Evolutionary conservation across 2,797 vertebrate species (phyloP).

Genomic region (Phalanger gymnotis): DNA sequence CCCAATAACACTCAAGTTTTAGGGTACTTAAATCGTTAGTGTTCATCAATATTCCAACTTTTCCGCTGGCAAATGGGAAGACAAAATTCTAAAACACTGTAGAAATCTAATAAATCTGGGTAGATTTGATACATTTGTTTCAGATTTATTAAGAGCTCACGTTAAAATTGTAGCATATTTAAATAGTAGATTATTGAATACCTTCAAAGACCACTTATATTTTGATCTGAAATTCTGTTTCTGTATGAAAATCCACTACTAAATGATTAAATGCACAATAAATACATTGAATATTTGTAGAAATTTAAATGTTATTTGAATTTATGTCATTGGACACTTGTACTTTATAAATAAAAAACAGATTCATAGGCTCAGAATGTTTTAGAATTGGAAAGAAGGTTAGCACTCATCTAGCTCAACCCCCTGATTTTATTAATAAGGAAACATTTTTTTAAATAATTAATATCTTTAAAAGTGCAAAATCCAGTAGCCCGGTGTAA

Average conservation of each 20-base stretch:
- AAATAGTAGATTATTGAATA: neutral
- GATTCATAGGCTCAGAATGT: neutral
- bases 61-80: neutral
- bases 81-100: neutral
- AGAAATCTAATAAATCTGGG: neutral
- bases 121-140: neutral
- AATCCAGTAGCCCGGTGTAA: neutral
- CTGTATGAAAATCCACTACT: neutral
- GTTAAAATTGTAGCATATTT: slow-evolving; percentile 29
- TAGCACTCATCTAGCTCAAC: neutral
- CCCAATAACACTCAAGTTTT: neutral
- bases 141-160: neutral
- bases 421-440: neutral
- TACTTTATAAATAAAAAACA: neutral
- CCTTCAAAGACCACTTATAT: neutral
- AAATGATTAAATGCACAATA: slow-evolving; percentile 31
- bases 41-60: neutral
- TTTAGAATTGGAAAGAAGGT: neutral
- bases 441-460: too few species aligned
- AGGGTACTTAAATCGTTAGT: slow-evolving; percentile 4
- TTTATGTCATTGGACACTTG: neutral
- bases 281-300: neutral
- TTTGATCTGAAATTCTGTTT: slow-evolving; percentile 14
- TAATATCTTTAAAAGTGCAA: neutral
- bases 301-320: neutral